Base-by-base conservation (phyloP, 1,140 invertebrate species). In the Drosophila aff. region DNA sequence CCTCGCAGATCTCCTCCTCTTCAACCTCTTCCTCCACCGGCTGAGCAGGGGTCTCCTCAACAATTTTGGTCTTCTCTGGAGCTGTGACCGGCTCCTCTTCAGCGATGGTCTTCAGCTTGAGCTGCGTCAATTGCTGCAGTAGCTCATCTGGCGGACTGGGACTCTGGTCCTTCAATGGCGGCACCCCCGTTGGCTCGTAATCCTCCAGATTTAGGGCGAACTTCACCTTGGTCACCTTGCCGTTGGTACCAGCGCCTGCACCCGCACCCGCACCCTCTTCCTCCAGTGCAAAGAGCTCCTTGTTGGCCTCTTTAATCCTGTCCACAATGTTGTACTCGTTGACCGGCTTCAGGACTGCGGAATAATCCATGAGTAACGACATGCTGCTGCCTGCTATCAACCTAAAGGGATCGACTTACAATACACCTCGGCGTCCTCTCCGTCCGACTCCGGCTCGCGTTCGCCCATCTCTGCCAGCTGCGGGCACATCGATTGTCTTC, bases 391-490 rank as follows among this genome's bases (percentile, higher is more conserved):
- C 41, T 9, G 57, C 26, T 26, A 2, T 11, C 26, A n/a, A 36
- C 21, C 10, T 28, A 28, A 38, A 67, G 11, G 21, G 9, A 60
- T 18, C 62, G 18, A 80, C 73, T 93, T 82, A 93, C 92, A 93
- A 69, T 93, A 93, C 58, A 93, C 92, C 92, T 99, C 98, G 97
- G 97, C 99, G 91, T 99, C 98, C 65, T 98, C 53, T 23, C 53
- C 97, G 92, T 98, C 98, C 65, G 97, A 98, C 93, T 99, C 97
- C 41, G 97, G 94, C 91, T 98, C 97, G 92, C 98, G 98, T 92
- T 98, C 97, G 80, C 98, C 95, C 75, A 95, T 93, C 62, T 92
- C 78, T 86, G 87, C 43, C 67, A 55, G 60, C 75, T 60, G 64
- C 46, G 76, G 58, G 63, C 63, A 50, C 65, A 64, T 82, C 68